phyloP scores from a whole-genome alignment of 2,888 invertebrate genomes.

The Graphium colonna region DNA sequence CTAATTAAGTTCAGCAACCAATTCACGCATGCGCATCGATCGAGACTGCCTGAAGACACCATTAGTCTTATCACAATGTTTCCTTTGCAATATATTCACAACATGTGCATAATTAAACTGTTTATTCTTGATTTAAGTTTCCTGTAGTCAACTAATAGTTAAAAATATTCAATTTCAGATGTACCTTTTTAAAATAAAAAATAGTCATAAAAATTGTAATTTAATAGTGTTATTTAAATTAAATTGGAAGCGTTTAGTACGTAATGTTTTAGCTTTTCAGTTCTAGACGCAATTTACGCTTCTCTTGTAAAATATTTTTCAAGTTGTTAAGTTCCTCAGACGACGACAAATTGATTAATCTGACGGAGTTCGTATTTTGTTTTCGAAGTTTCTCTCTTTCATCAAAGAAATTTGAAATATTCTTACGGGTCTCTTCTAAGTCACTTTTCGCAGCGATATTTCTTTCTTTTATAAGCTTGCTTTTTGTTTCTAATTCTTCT shows the following conservation, averaged over 20 bases:
- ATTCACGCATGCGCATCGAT: slow-evolving; percentile 67
- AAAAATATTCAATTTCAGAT: background rate
- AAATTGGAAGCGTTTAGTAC: no score
- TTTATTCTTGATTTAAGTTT: slow-evolving; percentile 16
- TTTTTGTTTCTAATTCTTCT: slow-evolving; percentile 75
- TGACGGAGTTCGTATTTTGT: slow-evolving; percentile 43
- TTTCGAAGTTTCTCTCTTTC: slow-evolving; percentile 50
- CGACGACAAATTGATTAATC: slow-evolving; percentile 32
- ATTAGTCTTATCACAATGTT: slow-evolving; percentile 61
- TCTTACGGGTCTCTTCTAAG: slow-evolving; percentile 65
- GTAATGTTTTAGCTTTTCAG: slow-evolving; percentile 32
- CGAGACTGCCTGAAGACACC: slow-evolving; percentile 63
- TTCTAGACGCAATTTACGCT: slow-evolving; percentile 56
- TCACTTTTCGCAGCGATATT: slow-evolving; percentile 66
- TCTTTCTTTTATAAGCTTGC: slow-evolving; percentile 57
- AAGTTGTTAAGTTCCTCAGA: slow-evolving; percentile 71
- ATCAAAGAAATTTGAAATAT: slow-evolving; percentile 56
- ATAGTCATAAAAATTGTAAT: no score
- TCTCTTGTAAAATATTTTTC: slow-evolving; percentile 70
- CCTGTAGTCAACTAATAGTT: slow-evolving; percentile 1
- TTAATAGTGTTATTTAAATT: no score
- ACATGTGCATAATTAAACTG: slow-evolving; percentile 24
- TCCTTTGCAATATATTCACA: slow-evolving; percentile 31
- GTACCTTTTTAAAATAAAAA: no score
- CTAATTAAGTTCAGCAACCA: slow-evolving; percentile 71